Evolutionary conservation across 2,113 vertebrate genomes (phyloP).

Genomic region (Rhinoderma darwinii): DNA sequence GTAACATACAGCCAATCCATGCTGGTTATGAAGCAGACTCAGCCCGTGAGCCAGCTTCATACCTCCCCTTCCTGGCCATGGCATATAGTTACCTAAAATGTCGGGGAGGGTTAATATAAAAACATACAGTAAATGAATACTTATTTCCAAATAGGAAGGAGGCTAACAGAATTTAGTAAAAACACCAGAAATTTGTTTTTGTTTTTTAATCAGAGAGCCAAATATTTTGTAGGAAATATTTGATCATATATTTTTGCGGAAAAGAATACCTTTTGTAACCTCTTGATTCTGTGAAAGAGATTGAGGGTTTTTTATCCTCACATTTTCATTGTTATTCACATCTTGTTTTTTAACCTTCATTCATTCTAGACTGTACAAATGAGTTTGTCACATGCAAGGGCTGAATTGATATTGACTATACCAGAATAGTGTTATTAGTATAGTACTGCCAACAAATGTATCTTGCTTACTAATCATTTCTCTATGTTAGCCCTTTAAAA

Average conservation of each 20-base stretch:
- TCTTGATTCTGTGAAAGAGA: not conserved
- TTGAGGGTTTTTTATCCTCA: not conserved
- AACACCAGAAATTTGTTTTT: not conserved
- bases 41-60: too few relatives aligned
- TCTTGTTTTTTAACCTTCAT: conserved; percentile 20
- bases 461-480: not conserved
- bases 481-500: not conserved
- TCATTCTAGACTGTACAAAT: conserved; percentile 8
- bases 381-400: conserved; percentile 6
- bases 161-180: not conserved
- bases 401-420: conserved; percentile 14
- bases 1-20: too few relatives aligned
- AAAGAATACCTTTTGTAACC: not conserved
- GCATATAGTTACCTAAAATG: too few relatives aligned
- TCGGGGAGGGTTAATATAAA: not conserved
- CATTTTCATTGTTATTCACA: not conserved
- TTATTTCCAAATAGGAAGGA: not conserved
- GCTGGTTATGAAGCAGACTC: too few relatives aligned
- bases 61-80: too few relatives aligned
- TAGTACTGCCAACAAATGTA: conserved; percentile 1
- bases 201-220: not conserved
- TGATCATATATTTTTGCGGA: not conserved
- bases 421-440: conserved; percentile 16
- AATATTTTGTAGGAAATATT: not conserved
- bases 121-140: not conserved